Evolutionary conservation across 2,888 invertebrate genomes (phyloP), one percentile per base, ranked within the genome.

Genomic region (Nemapogon koenigi): DNA sequence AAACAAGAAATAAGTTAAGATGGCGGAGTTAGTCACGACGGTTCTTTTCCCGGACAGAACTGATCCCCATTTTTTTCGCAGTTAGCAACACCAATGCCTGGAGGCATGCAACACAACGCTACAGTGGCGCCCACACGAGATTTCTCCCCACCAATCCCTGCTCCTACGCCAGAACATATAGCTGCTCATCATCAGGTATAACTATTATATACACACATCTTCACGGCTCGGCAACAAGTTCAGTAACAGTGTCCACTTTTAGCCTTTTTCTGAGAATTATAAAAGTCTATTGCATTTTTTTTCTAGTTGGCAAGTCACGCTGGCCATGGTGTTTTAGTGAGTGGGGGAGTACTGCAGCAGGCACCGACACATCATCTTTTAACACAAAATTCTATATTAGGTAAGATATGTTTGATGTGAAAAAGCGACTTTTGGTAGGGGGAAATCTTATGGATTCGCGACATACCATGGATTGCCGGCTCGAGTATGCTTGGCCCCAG

Each of bases 291-390:
- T n/a, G n/a, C n/a, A n/a, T n/a, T 39, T 42, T 41, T 18, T 42
- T 43, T 19, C 3, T 56, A 71, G 71, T 45, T 71, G 42, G 63
- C 70, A 1, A 59, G 67, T 2, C 73, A 71, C 48, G 57, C 70
- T 0, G 66, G 67, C 0, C 75, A 75, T 35, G 65, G 73, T 0
- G 51, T 78, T 41, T 50, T 78, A 40, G 65, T 79, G 13, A 61
- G 78, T 3, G 66, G 72, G 0, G 68, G 75, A 0, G 62, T 70
- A 7, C 50, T 76, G 33, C 69, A 82, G 54, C 67, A 82, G 53
- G 66, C 73, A 37, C 64, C 71, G 22, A 59, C 81, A 10, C 79
- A 66, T 51, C 78, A 69, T 49, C 57, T 66, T 16, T 58, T 78
- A 4, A 61, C 76, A 33, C 76, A 76, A 48, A 75, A 73, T 53